Evolutionary conservation across 1,140 invertebrate species (phyloP), one percentile per base, ranked within the genome.

Genomic region (Tetramorium parvispinum): DNA sequence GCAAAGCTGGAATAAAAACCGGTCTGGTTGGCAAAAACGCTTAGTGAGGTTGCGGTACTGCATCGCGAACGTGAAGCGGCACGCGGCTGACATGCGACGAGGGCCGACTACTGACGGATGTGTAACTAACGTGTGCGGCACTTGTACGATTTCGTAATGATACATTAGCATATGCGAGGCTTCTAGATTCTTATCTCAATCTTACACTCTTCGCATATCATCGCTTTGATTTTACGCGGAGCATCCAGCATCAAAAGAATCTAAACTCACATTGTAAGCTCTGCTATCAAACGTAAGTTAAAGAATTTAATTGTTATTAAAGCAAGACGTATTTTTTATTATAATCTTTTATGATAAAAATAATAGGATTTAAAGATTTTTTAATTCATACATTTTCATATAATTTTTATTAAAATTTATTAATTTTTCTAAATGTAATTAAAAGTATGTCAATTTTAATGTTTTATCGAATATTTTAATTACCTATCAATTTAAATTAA

Each of bases 71-170:
- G 73, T 24, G 18, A 78, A 65, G 46, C 61, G 43, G 59, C 70
- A 75, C 53, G 82, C 73, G 82, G 82, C 79, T 78, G 82, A 85
- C 73, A 53, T 79, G 43, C 75, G 57, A 55, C 46, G 57, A 79
- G 18, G 61, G n/a, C n/a, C 18, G 61, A 79, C 73, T 78, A 65
- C 57, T 85, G 82, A 49, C 70, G 37, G 61, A 63, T 79, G 21
- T 63, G 43, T 55, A 55, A 61, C 43, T 63, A 37, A 46, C 61
- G 71, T 53, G 46, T 11, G 57, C 27, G 43, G 46, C 40, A 55
- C 40, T 71, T 24, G 13, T 13, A 13, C 63, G 46, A 75, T 83
- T 75, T 73, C 40, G 79, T 40, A 83, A 83, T 27, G 43, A 53
- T 21, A 11, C 10, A 11, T 71, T 66, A 78, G 18, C 57, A 46